These are phyloP conservation scores for Acanthosepion lycidas DNA, from an alignment of 2,888 invertebrate species.

Conservation along the genomic window DNA sequence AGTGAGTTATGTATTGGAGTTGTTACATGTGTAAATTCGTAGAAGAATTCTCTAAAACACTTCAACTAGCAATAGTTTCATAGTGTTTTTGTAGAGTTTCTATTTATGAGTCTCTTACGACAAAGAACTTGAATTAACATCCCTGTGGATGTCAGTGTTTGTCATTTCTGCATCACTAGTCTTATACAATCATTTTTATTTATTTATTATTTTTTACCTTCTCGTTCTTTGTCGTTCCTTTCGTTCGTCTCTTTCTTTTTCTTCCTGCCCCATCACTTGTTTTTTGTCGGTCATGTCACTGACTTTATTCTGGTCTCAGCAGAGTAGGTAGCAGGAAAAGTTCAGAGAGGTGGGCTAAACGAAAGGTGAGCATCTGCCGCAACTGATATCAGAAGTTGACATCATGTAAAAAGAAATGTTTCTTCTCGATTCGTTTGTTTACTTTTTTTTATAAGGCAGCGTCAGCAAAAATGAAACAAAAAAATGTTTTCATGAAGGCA, in stretches of 20 bases:
- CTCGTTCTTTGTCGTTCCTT: neutral
- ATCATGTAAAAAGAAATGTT: neutral
- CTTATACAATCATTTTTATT: neutral
- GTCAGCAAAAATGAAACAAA: neutral
- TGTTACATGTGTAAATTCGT: no score
- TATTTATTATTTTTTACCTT: neutral
- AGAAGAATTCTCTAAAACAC: no score
- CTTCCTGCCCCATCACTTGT: neutral
- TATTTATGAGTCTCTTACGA: neutral
- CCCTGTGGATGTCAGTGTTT: neutral
- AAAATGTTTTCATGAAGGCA: neutral
- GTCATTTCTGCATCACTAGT: neutral
- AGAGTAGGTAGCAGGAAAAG: neutral
- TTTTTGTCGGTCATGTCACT: neutral
- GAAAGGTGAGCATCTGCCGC: neutral
- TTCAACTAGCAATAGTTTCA: no score
- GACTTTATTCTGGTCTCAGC: neutral
- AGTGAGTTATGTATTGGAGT: no score
- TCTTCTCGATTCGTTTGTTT: neutral
- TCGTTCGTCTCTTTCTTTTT: neutral
- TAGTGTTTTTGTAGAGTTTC: no score
- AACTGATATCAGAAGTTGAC: neutral
- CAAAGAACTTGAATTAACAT: neutral
- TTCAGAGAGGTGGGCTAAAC: neutral
- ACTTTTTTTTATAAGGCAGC: neutral